Evolutionary conservation across 2,888 invertebrate species (phyloP).

Genomic region (Drosophila kambysellisi): DNA sequence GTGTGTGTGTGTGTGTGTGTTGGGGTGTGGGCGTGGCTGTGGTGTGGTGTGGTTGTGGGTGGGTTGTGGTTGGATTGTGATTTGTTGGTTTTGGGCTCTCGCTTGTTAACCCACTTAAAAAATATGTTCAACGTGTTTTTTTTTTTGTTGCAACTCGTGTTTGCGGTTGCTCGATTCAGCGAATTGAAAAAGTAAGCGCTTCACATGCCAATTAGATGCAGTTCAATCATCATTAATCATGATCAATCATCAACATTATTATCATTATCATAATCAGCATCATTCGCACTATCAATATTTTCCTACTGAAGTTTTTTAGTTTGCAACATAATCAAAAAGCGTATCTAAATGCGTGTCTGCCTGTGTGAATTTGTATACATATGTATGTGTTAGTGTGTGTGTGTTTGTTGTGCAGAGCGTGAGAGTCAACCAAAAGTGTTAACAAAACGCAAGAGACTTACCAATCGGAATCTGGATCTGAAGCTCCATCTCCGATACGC

Average conservation of each 20-base stretch:
- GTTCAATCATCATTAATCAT: conserved; percentile 46
- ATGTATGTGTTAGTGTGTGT: conserved; percentile 1
- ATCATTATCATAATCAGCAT: conserved; percentile 37
- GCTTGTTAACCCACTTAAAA: conserved; percentile 29
- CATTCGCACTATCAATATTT: conserved; percentile 16
- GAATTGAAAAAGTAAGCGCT: conserved; percentile 72
- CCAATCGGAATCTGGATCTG: conserved; percentile 85
- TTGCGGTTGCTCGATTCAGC: conserved; percentile 31
- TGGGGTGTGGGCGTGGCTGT: conserved; percentile 6
- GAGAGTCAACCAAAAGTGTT: conserved; percentile 47
- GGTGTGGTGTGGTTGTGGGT: conserved; percentile 11
- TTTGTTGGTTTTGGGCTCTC: conserved; percentile 27
- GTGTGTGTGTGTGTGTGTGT: conserved; percentile 8
- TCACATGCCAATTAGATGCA: conserved; percentile 75
- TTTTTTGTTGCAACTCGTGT: neutral
- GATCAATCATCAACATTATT: conserved; percentile 35
- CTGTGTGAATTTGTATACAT: neutral
- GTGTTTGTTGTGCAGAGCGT: conserved; percentile 46
- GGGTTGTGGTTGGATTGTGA: conserved; percentile 14
- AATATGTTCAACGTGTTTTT: conserved; percentile 10
- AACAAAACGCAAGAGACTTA: conserved; percentile 74
- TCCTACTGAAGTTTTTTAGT: conserved; percentile 24
- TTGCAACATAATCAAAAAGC: conserved; percentile 62
- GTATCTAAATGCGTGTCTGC: conserved; percentile 35
- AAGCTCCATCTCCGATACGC: conserved; percentile 83